These are phyloP conservation scores for Esox masquinongy DNA, from an alignment of 2,797 vertebrate genomes.

Conservation along the genomic window DNA sequence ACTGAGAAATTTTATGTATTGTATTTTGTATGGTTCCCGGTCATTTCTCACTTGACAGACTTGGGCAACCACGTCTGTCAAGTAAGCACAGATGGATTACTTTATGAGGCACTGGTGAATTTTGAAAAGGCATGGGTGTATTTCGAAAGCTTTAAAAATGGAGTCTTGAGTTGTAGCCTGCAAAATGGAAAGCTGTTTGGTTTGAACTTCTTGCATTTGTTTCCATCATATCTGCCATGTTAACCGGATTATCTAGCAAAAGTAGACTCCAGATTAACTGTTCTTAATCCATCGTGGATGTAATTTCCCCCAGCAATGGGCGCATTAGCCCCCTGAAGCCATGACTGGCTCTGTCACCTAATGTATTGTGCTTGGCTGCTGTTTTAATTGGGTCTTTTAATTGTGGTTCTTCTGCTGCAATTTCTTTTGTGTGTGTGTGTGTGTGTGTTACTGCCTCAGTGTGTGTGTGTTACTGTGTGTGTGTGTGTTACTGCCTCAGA, in stretches of 20 bases:
- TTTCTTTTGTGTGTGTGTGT: conserved; percentile 7
- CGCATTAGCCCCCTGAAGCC: conserved; percentile 40
- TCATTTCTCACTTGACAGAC: too few relatives aligned
- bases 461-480: conserved; percentile 3
- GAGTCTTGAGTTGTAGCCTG: too few relatives aligned
- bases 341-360: conserved; percentile 36
- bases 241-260: not conserved
- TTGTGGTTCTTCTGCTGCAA: conserved; percentile 32
- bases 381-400: conserved; percentile 31
- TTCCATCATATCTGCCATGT: not conserved
- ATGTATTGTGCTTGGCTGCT: conserved; percentile 39
- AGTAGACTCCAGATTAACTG: not conserved
- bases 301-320: conserved; percentile 21
- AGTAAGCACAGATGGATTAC: too few relatives aligned
- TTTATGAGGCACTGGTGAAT: too few relatives aligned
- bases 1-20: too few relatives aligned
- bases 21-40: too few relatives aligned
- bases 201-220: too few relatives aligned
- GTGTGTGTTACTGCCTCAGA: conserved; percentile 14
- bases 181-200: too few relatives aligned
- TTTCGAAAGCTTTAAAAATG: too few relatives aligned
- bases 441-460: too few relatives aligned
- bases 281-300: conserved; percentile 15
- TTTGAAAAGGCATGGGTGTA: too few relatives aligned
- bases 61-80: too few relatives aligned